These are phyloP conservation scores for Onychorhynchus coronatus DNA, from an alignment of 2,113 vertebrate species.

Conservation along the genomic window DNA sequence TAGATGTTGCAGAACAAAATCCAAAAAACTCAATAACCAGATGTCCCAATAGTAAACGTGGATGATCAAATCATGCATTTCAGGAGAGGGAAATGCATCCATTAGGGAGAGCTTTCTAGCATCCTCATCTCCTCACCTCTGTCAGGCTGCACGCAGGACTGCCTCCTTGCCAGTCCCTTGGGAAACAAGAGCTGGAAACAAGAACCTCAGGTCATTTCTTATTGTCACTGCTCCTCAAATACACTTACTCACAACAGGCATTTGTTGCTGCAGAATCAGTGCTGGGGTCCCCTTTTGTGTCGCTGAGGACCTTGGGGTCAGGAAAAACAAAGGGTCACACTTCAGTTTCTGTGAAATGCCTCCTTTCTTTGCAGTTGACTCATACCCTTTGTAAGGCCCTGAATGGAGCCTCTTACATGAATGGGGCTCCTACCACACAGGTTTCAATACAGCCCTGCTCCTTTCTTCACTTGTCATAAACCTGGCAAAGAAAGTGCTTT, in stretches of 20 bases:
- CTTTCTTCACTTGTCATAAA: not conserved
- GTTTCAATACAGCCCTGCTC: not conserved
- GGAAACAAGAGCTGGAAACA: constrained; percentile 11
- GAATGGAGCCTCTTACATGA: not conserved
- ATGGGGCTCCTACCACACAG: not conserved
- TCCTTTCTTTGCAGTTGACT: constrained; percentile 46
- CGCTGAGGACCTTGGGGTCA: constrained; percentile 1
- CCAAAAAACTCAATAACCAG: not conserved
- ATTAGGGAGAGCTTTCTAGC: not conserved
- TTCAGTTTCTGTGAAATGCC: constrained; percentile 46
- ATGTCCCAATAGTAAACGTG: not conserved
- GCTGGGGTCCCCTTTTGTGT: constrained; percentile 27
- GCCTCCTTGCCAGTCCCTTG: not conserved
- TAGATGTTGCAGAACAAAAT: not conserved
- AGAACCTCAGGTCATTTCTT: constrained; percentile 8
- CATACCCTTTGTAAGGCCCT: constrained; percentile 27
- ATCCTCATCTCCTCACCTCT: not conserved
- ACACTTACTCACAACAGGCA: constrained; percentile 28
- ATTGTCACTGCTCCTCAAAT: constrained; percentile 27
- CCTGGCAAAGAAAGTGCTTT: not conserved
- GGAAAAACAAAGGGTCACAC: constrained; percentile 58
- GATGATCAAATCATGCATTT: not conserved
- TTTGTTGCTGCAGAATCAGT: constrained; percentile 5
- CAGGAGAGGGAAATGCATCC: not conserved
- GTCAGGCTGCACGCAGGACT: not conserved